Evolutionary conservation across 2,113 vertebrate species (phyloP).

Genomic region (Dermatemys mawii): DNA sequence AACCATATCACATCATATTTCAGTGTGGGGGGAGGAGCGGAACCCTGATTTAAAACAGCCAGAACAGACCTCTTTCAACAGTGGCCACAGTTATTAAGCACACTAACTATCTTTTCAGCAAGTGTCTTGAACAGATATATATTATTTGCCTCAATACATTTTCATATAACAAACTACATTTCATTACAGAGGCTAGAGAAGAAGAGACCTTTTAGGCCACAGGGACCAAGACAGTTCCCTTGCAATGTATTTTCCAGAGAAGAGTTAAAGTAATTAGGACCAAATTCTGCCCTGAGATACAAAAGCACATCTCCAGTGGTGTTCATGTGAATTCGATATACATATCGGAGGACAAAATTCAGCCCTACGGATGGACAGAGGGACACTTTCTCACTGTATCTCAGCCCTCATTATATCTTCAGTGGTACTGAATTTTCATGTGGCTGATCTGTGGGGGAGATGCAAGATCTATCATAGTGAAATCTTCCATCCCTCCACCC

Average conservation of each 20-base stretch:
- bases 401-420: background rate
- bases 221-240: accelerated
- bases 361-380: background rate
- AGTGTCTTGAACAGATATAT: background rate
- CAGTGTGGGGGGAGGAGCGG: background rate
- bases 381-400: background rate
- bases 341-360: background rate
- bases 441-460: background rate
- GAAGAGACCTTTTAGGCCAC: background rate
- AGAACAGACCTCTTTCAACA: background rate
- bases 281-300: background rate
- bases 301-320: background rate
- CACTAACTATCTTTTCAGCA: background rate
- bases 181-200: background rate
- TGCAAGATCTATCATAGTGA: background rate
- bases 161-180: accelerated
- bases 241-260: background rate
- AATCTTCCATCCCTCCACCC: background rate
- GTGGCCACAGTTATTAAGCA: background rate
- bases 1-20: background rate
- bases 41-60: background rate
- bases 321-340: background rate
- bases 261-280: background rate
- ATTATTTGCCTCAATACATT: background rate
- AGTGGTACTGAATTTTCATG: background rate